Percentiles rank a stretch among this genome's conserved stretches.
These are phyloP conservation scores for Idaea straminata DNA, from an alignment of 2,888 invertebrate species.

Conservation along the genomic window DNA sequence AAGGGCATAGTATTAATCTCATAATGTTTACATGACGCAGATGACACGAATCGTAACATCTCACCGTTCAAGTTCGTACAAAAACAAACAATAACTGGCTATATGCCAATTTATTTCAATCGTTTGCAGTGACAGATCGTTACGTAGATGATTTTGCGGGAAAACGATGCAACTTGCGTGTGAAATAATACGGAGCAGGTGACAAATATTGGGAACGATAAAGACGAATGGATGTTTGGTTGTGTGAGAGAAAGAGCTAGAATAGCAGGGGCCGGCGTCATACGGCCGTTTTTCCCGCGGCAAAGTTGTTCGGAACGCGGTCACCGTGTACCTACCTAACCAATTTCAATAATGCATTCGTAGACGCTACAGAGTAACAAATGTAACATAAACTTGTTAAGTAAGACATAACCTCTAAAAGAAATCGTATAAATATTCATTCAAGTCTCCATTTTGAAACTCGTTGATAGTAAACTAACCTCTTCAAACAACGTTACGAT, in stretches of 20 bases:
- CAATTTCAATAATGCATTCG: slow-evolving; percentile 47
- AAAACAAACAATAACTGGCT: slow-evolving; percentile 58
- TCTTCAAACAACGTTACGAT: slow-evolving; percentile 11
- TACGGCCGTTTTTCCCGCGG: slow-evolving; percentile 64
- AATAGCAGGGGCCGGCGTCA: slow-evolving; percentile 60
- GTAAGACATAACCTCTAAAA: slow-evolving; percentile 17
- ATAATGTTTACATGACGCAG: slow-evolving; percentile 38
- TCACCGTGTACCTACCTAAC: slow-evolving; percentile 61
- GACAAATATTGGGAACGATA: slow-evolving; percentile 70
- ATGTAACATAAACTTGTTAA: slow-evolving; percentile 9
- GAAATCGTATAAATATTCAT: slow-evolving; percentile 13
- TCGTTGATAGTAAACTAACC: slow-evolving; percentile 17
- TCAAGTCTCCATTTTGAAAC: slow-evolving; percentile 17
- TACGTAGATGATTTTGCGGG: slow-evolving; percentile 40
- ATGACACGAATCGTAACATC: slow-evolving; percentile 31
- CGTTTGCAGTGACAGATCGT: slow-evolving; percentile 37
- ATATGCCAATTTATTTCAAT: slow-evolving; percentile 53
- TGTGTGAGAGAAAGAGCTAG: slow-evolving; percentile 60
- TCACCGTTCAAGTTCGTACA: slow-evolving; percentile 42
- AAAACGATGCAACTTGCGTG: slow-evolving; percentile 46
- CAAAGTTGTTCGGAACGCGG: slow-evolving; percentile 65
- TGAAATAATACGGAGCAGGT: slow-evolving; percentile 66
- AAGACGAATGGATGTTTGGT: slow-evolving; percentile 72
- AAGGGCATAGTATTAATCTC: slow-evolving; percentile 15
- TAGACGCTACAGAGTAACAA: slow-evolving; percentile 40